phyloP scores from a whole-genome alignment of 2,113 vertebrate genomes.

The Origma solitaria region DNA sequence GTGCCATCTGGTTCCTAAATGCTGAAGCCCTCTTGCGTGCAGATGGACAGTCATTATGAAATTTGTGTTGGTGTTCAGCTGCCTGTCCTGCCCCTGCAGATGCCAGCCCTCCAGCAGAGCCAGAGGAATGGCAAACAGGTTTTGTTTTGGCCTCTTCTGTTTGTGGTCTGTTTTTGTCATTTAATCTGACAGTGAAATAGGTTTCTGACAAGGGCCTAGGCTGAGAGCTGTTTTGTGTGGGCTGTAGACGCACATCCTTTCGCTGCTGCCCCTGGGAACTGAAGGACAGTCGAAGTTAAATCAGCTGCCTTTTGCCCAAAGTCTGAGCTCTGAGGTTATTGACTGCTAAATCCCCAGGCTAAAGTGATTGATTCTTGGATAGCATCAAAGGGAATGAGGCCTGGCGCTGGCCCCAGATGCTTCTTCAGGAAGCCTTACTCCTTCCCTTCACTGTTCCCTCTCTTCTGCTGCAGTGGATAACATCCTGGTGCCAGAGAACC shows the following conservation, averaged over 20 bases:
- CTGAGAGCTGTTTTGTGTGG: not conserved
- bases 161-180: not conserved
- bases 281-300: not conserved
- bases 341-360: not conserved
- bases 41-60: not conserved
- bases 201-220: not conserved
- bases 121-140: not conserved
- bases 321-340: not conserved
- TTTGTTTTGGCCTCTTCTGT: not conserved
- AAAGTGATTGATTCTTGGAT: not conserved
- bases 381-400: not conserved
- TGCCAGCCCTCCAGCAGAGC: not conserved
- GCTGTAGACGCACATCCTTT: not conserved
- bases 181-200: not conserved
- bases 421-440: not conserved
- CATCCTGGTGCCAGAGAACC: slow-evolving; percentile 88
- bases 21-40: not conserved
- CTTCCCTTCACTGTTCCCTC: not conserved
- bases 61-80: not conserved
- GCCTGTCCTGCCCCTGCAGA: not conserved
- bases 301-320: not conserved
- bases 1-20: not conserved
- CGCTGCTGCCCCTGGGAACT: not conserved
- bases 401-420: not conserved
- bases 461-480: slow-evolving; percentile 86